Percentiles rank a stretch among this genome's conserved stretches.
phyloP scores from a whole-genome alignment of 1,140 invertebrate species.

The Lasaia peninsularis region DNA sequence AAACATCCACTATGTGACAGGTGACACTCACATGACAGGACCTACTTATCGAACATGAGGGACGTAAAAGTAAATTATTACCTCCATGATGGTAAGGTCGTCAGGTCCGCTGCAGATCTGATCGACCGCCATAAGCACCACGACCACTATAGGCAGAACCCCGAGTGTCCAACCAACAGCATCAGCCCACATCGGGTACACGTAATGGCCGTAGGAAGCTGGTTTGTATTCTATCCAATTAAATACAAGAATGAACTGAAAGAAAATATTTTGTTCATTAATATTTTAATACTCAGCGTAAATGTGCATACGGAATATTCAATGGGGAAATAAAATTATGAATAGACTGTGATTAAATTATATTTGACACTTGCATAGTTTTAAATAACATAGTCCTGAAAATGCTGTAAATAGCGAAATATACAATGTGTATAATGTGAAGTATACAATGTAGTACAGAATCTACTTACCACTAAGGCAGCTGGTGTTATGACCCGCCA shows the following conservation, averaged over 20 bases:
- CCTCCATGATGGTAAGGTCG: slow-evolving; percentile 78
- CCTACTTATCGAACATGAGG: no score
- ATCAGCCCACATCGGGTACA: slow-evolving; percentile 88
- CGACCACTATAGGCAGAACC: slow-evolving; percentile 83
- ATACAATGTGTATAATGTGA: no score
- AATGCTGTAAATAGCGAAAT: no score
- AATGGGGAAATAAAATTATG: no score
- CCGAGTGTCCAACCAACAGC: slow-evolving; percentile 88
- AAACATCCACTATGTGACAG: no score
- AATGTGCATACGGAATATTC: no score
- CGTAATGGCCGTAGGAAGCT: slow-evolving; percentile 83
- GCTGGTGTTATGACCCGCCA: slow-evolving; percentile 89
- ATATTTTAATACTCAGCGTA: no score
- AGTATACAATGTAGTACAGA: no score
- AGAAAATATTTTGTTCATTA: slow-evolving; percentile 14
- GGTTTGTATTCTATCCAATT: slow-evolving; percentile 91
- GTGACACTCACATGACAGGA: no score
- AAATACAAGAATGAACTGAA: slow-evolving; percentile 88
- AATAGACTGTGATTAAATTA: no score
- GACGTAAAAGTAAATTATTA: slow-evolving; percentile 34
- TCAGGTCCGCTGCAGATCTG: slow-evolving; percentile 78
- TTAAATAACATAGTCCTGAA: no score
- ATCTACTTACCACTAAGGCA: slow-evolving; percentile 81
- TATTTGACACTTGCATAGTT: no score
- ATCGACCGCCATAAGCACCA: slow-evolving; percentile 82